phyloP scores from a whole-genome alignment of 2,113 vertebrate species.

The Trichomycterus rosablanca region DNA sequence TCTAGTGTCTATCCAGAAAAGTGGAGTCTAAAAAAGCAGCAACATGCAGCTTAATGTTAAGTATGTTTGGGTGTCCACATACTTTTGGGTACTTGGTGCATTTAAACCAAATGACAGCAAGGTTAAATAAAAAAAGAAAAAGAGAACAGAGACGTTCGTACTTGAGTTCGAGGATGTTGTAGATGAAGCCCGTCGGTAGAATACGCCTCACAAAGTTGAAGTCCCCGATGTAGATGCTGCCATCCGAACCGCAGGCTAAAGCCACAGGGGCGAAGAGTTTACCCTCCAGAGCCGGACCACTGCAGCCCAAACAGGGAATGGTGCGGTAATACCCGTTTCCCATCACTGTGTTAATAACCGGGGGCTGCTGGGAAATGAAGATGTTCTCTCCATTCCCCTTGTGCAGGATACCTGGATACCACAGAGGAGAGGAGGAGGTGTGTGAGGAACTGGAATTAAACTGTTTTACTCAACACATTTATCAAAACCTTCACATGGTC shows the following conservation, averaged over 20 bases:
- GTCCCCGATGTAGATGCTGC: conserved; percentile 79
- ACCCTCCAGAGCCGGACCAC: conserved; percentile 67
- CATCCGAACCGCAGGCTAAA: conserved; percentile 75
- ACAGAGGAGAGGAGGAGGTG: too few species aligned
- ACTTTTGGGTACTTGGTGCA: too few species aligned
- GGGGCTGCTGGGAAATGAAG: conserved; percentile 82
- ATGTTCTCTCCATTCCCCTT: conserved; percentile 85
- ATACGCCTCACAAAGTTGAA: conserved; percentile 81
- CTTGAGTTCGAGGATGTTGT: conserved; percentile 80
- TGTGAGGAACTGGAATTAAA: too few species aligned
- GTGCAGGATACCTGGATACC: conserved; percentile 75
- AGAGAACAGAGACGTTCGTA: conserved; percentile 43
- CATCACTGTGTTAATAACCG: conserved; percentile 80
- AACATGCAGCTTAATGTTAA: too few species aligned
- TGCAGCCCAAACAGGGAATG: conserved; percentile 77
- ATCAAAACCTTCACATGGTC: too few species aligned
- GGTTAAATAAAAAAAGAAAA: too few species aligned
- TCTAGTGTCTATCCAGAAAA: too few species aligned
- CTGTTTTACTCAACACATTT: too few species aligned
- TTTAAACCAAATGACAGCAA: too few species aligned
- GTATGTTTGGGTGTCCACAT: too few species aligned
- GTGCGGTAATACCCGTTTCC: conserved; percentile 76
- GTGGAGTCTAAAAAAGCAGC: too few species aligned
- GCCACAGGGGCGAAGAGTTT: conserved; percentile 82
- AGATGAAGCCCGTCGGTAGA: conserved; percentile 72